Conservation (phyloP, 2,888 invertebrate species). For the Griposia aprilina region DNA sequence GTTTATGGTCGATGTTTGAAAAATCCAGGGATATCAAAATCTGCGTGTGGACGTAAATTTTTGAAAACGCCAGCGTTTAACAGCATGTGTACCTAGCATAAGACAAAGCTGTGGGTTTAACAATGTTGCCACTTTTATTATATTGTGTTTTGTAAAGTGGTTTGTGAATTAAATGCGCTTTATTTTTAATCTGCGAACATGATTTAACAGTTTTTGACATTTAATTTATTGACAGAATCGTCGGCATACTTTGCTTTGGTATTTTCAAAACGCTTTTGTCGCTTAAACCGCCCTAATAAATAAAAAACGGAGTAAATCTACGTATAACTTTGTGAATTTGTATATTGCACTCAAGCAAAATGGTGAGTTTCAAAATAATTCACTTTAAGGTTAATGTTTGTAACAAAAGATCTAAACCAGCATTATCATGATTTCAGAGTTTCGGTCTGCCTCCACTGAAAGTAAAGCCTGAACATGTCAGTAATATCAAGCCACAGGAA, state of each 20-base stretch:
- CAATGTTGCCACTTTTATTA: constrained; percentile 10
- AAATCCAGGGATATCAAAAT: too few relatives aligned
- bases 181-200: constrained; percentile 56
- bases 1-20: too few relatives aligned
- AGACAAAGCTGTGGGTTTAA: not conserved
- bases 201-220: constrained; percentile 72
- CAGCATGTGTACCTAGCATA: not conserved
- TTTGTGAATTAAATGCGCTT: not conserved
- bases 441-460: constrained; percentile 92
- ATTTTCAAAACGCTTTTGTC: constrained; percentile 26
- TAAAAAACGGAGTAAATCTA: constrained; percentile 14
- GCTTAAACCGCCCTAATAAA: not conserved
- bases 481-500: constrained; percentile 85
- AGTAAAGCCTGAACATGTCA: constrained; percentile 88
- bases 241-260: constrained; percentile 40
- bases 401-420: constrained; percentile 27
- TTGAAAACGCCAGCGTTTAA: not conserved
- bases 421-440: constrained; percentile 88
- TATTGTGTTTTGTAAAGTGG: not conserved
- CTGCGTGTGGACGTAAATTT: not conserved
- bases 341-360: constrained; percentile 44
- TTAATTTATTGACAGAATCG: constrained; percentile 47
- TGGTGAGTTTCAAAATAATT: constrained; percentile 61
- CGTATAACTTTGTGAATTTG: constrained; percentile 6
- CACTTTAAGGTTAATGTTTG: constrained; percentile 25